phyloP scores from a whole-genome alignment of 2,113 vertebrate species.

The Stigmatopora argus region DNA sequence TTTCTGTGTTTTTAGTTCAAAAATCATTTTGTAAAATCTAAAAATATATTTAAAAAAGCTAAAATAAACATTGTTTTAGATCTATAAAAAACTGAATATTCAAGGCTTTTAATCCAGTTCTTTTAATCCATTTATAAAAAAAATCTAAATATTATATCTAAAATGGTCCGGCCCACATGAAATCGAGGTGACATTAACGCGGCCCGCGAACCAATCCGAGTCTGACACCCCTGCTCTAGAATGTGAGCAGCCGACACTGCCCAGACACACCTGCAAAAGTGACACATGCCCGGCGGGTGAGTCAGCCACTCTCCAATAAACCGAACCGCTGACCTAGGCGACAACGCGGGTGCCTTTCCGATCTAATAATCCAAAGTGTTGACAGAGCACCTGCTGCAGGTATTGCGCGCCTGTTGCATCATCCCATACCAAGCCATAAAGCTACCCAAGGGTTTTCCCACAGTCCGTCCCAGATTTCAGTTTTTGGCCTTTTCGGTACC shows the following conservation, averaged over 20 bases:
- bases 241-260: constrained; percentile 27
- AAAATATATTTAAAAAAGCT: too few relatives aligned
- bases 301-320: constrained; percentile 33
- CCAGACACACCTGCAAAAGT: constrained; percentile 49
- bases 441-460: constrained; percentile 25
- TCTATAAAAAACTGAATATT: too few relatives aligned
- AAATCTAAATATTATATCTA: too few relatives aligned
- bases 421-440: constrained; percentile 8
- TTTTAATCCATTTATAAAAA: too few relatives aligned
- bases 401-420: constrained; percentile 45
- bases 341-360: background rate
- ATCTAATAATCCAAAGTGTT: background rate
- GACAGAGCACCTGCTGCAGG: background rate
- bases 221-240: too few relatives aligned
- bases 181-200: too few relatives aligned
- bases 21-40: too few relatives aligned
- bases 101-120: too few relatives aligned
- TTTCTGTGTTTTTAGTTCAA: too few relatives aligned
- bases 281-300: constrained; percentile 40
- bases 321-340: constrained; percentile 10
- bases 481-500: constrained; percentile 49
- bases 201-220: too few relatives aligned
- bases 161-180: too few relatives aligned
- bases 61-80: too few relatives aligned
- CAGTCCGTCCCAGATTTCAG: constrained; percentile 44